Conservation (phyloP, 2,888 invertebrate species). For the Drosophila sordidula region DNA sequence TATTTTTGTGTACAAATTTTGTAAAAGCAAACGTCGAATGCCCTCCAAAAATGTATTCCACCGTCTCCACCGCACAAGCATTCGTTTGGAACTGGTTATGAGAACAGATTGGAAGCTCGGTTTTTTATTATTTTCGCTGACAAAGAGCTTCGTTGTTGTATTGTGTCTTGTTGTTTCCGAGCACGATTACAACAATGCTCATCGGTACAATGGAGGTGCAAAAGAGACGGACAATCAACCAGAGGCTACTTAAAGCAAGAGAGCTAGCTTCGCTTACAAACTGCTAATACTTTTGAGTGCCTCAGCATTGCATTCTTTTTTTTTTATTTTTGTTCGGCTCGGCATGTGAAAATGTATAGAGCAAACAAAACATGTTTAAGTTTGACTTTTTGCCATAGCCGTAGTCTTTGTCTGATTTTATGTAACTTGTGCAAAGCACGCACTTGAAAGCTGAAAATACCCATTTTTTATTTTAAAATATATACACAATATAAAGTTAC, state of each 20-base stretch:
- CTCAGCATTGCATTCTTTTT: conserved; percentile 36
- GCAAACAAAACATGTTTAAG: conserved; percentile 58
- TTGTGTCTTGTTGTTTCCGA: conserved; percentile 26
- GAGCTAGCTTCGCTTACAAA: conserved; percentile 46
- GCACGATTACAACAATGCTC: conserved; percentile 56
- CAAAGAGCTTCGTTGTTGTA: conserved; percentile 80
- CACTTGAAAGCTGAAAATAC: conserved; percentile 1
- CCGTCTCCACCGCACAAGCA: conserved; percentile 63
- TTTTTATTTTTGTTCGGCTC: conserved; percentile 13
- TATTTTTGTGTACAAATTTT: conserved; percentile 20
- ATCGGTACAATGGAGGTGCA: conserved; percentile 29
- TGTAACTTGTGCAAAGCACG: conserved; percentile 6
- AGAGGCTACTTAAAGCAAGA: background rate
- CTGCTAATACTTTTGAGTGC: conserved; percentile 56
- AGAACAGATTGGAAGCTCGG: conserved; percentile 76
- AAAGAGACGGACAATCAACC: conserved; percentile 33
- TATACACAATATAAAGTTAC: no score
- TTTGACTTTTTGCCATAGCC: conserved; percentile 42
- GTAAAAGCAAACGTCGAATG: conserved; percentile 12
- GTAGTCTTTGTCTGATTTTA: conserved; percentile 51
- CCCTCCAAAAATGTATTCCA: conserved; percentile 26
- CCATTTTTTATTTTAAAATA: no score
- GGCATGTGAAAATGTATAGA: conserved; percentile 63
- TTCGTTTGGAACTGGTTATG: conserved; percentile 76
- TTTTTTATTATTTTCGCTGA: conserved; percentile 82